phyloP scores from a whole-genome alignment of 2,888 invertebrate genomes.

The Trissolcus brochymenae region DNA sequence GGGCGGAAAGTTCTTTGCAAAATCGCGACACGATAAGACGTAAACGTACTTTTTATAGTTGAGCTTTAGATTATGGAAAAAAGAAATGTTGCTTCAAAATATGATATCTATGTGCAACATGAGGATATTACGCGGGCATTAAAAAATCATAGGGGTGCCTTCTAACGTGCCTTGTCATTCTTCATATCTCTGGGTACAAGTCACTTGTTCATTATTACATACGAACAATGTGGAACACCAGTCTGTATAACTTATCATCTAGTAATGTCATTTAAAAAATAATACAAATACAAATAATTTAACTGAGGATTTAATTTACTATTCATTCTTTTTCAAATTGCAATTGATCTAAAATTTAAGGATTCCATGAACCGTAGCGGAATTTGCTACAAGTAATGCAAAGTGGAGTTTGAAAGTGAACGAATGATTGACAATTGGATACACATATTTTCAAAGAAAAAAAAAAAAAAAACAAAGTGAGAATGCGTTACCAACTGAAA shows the following conservation, averaged over 20 bases:
- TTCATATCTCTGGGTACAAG: slow-evolving; percentile 28
- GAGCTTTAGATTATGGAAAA: slow-evolving; percentile 66
- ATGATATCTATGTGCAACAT: slow-evolving; percentile 61
- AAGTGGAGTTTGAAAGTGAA: slow-evolving; percentile 19
- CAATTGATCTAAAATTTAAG: too few species aligned
- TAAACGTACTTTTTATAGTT: slow-evolving; percentile 36
- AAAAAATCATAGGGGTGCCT: slow-evolving; percentile 66
- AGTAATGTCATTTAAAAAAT: too few species aligned
- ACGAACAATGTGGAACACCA: slow-evolving; percentile 1
- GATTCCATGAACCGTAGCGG: background rate
- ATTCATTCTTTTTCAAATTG: too few species aligned
- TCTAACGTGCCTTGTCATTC: slow-evolving; percentile 61
- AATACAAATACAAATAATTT: too few species aligned
- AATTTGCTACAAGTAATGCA: slow-evolving; percentile 11
- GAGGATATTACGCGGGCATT: slow-evolving; percentile 66
- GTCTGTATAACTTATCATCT: background rate
- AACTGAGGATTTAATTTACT: too few species aligned
- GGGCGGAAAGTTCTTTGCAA: slow-evolving; percentile 25
- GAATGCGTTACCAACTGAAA: slow-evolving; percentile 42
- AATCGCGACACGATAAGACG: slow-evolving; percentile 24
- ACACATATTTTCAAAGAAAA: slow-evolving; percentile 54
- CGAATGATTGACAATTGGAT: slow-evolving; percentile 55
- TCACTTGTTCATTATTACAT: slow-evolving; percentile 30
- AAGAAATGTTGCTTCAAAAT: slow-evolving; percentile 65
- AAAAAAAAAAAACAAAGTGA: slow-evolving; percentile 36